Evolutionary conservation across 2,888 invertebrate species (phyloP), one percentile per base, ranked within the genome.

Genomic region (Anoplius nigerrimus): DNA sequence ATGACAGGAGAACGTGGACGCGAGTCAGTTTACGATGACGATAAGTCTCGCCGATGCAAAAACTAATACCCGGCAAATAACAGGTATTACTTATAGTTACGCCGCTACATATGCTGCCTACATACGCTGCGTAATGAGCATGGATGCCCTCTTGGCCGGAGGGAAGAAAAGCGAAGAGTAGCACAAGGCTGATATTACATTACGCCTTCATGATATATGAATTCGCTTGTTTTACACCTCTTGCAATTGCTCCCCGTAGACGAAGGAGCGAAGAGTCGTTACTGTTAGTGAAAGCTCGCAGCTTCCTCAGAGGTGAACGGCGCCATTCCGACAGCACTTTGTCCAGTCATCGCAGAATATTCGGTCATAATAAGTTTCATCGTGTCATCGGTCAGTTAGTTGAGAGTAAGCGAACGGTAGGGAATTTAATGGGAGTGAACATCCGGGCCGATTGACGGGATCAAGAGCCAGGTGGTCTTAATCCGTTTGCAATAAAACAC

Each of bases 1-100:
- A 81, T 69, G 83, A 81, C 82, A 80, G 80, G 78, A 75, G 84
- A 84, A 84, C 82, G 83, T 82, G 84, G 84, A 84, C 82, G 83
- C 81, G 76, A 66, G 76, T 74, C 77, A 82, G 74, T 84, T 84
- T 84, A 84, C 82, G 84, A 84, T 79, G 71, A 76, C 82, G 82
- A 84, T 84, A 84, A 84, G 80, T 84, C 82, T 79, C 76, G 64
- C 72, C 76, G 64, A 65, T 56, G 80, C 83, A 83, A 84, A 85
- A 84, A 83, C 84, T 85, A 84, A 84, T 84, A 84, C 80, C 78
- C 76, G 74, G 82, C 81, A 83, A 84, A 84, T 84, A 85, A 82
- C 81, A 80, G 81, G 75, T 82, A 83, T 84, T 84, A 82, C 82
- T 82, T 82, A 82, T 80, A 81, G 79, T 84, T 82, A 82, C 77